A percentile compares a stretch with the other conserved stretches of the same genome.
phyloP scores from a whole-genome alignment of 2,797 vertebrate genomes.

The Lepus oiostolus region DNA sequence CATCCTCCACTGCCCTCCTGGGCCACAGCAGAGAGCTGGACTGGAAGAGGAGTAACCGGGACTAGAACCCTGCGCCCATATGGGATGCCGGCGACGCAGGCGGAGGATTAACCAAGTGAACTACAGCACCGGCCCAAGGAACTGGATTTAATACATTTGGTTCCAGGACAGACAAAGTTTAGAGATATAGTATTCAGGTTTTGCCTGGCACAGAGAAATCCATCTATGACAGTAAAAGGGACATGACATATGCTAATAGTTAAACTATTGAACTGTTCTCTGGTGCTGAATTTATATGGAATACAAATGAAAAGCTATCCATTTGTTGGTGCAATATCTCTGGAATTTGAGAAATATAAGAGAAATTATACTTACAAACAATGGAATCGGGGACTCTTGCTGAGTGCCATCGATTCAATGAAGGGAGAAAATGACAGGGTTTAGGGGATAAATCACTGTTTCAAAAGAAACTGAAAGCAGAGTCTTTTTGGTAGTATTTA shows the following conservation, averaged over 20 bases:
- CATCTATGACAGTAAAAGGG: neutral
- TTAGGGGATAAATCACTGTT: slow-evolving; percentile 23
- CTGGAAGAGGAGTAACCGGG: too few relatives aligned
- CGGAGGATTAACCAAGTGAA: too few relatives aligned
- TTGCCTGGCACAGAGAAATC: neutral
- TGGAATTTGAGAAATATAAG: slow-evolving; percentile 14
- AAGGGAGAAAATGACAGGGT: slow-evolving; percentile 39
- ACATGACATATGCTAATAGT: neutral
- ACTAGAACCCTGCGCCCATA: too few relatives aligned
- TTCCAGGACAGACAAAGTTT: neutral
- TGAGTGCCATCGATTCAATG: slow-evolving; percentile 37
- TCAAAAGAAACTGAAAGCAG: slow-evolving; percentile 26
- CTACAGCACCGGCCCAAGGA: neutral
- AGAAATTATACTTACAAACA: neutral
- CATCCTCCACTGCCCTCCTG: too few relatives aligned
- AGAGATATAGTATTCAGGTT: neutral
- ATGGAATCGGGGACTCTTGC: neutral
- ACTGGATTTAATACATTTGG: neutral
- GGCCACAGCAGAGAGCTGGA: too few relatives aligned
- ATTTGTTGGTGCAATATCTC: neutral
- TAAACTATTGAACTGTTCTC: neutral
- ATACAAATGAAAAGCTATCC: neutral
- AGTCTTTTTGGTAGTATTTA: slow-evolving; percentile 63
- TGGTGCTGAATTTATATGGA: neutral
- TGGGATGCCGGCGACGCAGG: too few relatives aligned